These are phyloP conservation scores for Scaptomyza caliginosa DNA, from an alignment of 2,888 invertebrate species.

Conservation along the genomic window DNA sequence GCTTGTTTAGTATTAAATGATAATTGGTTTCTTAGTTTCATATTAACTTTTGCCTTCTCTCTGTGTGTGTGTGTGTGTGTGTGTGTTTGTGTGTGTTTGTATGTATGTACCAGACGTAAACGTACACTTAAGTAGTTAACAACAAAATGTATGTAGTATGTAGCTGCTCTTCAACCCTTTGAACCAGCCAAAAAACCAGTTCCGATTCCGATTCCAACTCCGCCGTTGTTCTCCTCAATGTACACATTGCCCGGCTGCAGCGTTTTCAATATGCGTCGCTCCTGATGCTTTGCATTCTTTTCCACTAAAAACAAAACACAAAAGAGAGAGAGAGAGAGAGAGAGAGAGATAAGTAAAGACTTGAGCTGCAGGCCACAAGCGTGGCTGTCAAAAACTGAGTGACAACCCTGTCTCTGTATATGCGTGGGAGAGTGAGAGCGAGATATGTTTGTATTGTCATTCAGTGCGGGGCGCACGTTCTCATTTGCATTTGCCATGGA, in stretches of 20 bases:
- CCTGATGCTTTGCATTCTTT: constrained; percentile 78
- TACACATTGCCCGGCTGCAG: constrained; percentile 83
- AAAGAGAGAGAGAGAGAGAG: background rate
- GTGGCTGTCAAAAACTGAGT: constrained; percentile 56
- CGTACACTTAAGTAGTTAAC: constrained; percentile 54
- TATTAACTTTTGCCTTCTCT: background rate
- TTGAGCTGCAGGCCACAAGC: constrained; percentile 57
- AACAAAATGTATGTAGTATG: constrained; percentile 4
- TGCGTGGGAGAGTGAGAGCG: background rate
- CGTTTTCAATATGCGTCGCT: constrained; percentile 81
- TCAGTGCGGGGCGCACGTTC: constrained; percentile 51
- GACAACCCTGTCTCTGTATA: constrained; percentile 28
- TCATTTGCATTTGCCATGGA: constrained; percentile 59
- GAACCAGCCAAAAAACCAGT: constrained; percentile 42
- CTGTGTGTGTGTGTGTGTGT: background rate
- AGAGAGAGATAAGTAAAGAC: constrained; percentile 1
- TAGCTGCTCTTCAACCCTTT: constrained; percentile 70
- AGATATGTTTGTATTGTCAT: constrained; percentile 34
- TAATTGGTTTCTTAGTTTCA: constrained; percentile 11
- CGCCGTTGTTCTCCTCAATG: constrained; percentile 82
- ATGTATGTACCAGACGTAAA: constrained; percentile 7
- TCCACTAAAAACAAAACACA: constrained; percentile 54
- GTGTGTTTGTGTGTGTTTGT: background rate
- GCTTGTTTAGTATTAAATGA: constrained; percentile 3
- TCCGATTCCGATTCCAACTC: constrained; percentile 32